phyloP scores from a whole-genome alignment of 2,113 vertebrate genomes.

The Muntiacus muntjak region DNA sequence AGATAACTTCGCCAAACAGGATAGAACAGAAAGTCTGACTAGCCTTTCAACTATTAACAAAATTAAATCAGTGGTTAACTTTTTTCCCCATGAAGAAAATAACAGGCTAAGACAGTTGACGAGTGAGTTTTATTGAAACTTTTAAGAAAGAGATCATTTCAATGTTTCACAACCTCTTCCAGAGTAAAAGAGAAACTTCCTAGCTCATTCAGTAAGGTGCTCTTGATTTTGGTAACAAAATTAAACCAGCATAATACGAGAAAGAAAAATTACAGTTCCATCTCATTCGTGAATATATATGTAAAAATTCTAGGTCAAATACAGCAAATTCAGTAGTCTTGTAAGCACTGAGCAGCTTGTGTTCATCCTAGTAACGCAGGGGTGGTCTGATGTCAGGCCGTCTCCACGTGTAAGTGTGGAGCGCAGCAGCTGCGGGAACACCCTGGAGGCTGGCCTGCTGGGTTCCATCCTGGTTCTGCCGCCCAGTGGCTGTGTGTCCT shows the following conservation, averaged over 20 bases:
- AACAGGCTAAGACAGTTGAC: not conserved
- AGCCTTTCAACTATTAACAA: not conserved
- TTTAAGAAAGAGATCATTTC: not conserved
- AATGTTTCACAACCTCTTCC: not conserved
- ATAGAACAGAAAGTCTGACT: not conserved
- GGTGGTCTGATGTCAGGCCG: fast-evolving
- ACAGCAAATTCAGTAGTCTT: not conserved
- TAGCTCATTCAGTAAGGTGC: not conserved
- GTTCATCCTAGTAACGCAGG: too few species aligned
- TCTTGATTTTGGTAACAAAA: not conserved
- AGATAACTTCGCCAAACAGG: not conserved
- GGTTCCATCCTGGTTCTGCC: not conserved
- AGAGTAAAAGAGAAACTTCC: not conserved
- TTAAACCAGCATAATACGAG: not conserved
- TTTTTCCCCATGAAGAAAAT: not conserved
- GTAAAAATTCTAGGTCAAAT: not conserved
- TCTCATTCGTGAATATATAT: not conserved
- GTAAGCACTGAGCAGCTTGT: fast-evolving
- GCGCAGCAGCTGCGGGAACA: fast-evolving
- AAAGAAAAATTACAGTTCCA: not conserved
- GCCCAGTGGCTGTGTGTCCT: not conserved
- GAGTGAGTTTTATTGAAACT: not conserved
- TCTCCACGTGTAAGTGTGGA: not conserved
- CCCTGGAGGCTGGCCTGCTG: too few species aligned
- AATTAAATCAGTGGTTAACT: not conserved